Percentiles rank a stretch among this genome's conserved stretches.
Evolutionary conservation across 35 echinoderm and acorn worm genomes (phyloP).

Genomic region (Apostichopus japonicus): DNA sequence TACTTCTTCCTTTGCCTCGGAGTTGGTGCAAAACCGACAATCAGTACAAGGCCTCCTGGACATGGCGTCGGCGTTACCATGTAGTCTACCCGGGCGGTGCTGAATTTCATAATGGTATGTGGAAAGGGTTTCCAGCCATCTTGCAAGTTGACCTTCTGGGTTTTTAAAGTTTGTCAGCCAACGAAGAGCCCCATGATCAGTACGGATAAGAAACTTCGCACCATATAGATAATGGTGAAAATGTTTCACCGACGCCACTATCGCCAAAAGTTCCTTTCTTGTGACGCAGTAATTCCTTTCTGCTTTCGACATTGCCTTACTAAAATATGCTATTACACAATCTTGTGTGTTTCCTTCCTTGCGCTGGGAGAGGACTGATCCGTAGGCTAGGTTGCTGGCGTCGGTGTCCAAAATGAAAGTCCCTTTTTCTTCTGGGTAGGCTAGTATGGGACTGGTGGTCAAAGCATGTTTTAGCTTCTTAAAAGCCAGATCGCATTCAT

Average conservation of each 20-base stretch:
- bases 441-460: constrained; percentile 56
- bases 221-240: constrained; percentile 73
- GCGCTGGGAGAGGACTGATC: not conserved
- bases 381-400: constrained; percentile 38
- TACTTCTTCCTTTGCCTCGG: not conserved
- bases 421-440: constrained; percentile 48
- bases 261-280: constrained; percentile 56
- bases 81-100: constrained; percentile 62
- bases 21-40: not conserved
- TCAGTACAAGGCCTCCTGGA: constrained; percentile 35
- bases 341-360: not conserved
- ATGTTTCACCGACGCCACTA: constrained; percentile 61
- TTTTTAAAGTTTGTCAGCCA: constrained; percentile 65
- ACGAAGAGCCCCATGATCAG: constrained; percentile 64
- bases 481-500: not conserved
- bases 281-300: constrained; percentile 9
- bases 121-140: constrained; percentile 60
- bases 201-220: constrained; percentile 46
- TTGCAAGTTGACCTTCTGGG: not conserved
- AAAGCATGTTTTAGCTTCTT: constrained; percentile 32
- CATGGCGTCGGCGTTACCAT: constrained; percentile 5
- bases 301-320: not conserved
- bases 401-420: constrained; percentile 81
- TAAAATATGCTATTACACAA: not conserved
- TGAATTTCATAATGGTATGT: constrained; percentile 61